These are phyloP conservation scores for Cotesia glomerata DNA, from an alignment of 1,140 invertebrate genomes.

Conservation along the genomic window DNA sequence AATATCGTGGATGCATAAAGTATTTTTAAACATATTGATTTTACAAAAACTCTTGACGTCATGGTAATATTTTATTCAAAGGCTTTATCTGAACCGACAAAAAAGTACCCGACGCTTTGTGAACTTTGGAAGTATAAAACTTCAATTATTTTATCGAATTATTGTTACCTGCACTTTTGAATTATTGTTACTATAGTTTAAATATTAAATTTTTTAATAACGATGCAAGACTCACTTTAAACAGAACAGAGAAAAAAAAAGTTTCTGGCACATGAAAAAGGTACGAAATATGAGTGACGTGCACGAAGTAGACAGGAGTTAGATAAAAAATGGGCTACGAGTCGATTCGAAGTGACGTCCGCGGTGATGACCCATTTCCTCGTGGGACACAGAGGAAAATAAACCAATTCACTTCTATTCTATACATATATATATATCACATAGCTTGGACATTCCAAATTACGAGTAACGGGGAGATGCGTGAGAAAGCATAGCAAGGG, in stretches of 20 bases:
- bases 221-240: background rate
- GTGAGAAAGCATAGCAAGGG: background rate
- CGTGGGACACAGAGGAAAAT: constrained; percentile 3
- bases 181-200: too few relatives aligned
- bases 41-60: too few relatives aligned
- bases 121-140: background rate
- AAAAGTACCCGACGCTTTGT: background rate
- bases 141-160: too few relatives aligned
- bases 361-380: constrained; percentile 13
- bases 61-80: background rate
- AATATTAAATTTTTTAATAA: background rate
- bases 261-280: background rate
- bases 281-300: constrained; percentile 9
- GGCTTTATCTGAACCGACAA: background rate
- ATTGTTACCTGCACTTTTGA: too few relatives aligned
- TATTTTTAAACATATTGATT: too few relatives aligned
- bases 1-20: too few relatives aligned
- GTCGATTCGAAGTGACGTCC: constrained; percentile 13
- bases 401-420: constrained; percentile 7
- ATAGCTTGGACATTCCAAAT: background rate
- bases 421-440: too few relatives aligned
- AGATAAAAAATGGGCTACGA: constrained; percentile 10
- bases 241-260: background rate
- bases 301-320: background rate
- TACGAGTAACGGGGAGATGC: background rate